Percentiles rank a stretch among this genome's conserved stretches.
These are phyloP conservation scores for Dendrocincla fuliginosa DNA, from an alignment of 2,797 vertebrate species.

Conservation along the genomic window DNA sequence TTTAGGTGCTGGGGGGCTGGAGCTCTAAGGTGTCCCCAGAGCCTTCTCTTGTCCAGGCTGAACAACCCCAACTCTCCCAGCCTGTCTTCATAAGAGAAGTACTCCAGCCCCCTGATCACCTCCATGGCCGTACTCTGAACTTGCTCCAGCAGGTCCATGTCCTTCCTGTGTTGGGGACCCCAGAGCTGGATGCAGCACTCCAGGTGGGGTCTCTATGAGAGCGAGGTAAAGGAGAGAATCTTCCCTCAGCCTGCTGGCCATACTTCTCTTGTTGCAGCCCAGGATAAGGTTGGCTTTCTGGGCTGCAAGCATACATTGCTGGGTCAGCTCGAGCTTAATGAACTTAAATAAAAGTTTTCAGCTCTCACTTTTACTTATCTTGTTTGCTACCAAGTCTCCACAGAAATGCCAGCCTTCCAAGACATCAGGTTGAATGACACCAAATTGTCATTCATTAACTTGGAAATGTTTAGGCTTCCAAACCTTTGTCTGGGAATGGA, in stretches of 20 bases:
- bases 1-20: neutral
- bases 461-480: neutral
- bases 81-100: neutral
- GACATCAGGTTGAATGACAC: neutral
- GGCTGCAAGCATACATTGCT: neutral
- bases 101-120: neutral
- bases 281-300: fast-evolving
- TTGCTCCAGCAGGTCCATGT: neutral
- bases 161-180: fast-evolving
- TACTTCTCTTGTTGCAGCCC: neutral
- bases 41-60: neutral
- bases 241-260: fast-evolving
- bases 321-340: neutral
- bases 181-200: neutral
- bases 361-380: neutral
- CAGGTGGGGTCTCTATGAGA: neutral
- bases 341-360: neutral
- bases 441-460: neutral
- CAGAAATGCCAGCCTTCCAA: neutral
- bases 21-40: neutral
- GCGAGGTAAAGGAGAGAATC: neutral
- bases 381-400: neutral
- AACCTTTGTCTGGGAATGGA: neutral
- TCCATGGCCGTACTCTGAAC: neutral
- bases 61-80: neutral